A percentile compares a stretch with the other conserved stretches of the same genome.
Conservation (phyloP, 2,797 vertebrate species). For the Poecilia picta region DNA sequence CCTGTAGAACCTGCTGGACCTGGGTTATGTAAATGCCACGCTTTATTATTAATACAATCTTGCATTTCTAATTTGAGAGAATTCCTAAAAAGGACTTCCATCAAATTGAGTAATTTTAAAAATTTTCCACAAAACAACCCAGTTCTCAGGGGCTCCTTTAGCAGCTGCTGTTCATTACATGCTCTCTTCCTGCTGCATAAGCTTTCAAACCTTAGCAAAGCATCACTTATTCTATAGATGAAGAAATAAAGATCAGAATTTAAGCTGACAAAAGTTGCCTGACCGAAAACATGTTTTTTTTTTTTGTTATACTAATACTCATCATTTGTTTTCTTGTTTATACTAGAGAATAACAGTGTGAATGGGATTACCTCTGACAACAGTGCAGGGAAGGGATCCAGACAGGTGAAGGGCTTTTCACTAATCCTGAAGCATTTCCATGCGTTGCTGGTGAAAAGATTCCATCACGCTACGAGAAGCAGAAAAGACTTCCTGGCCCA, state of each 20-base stretch:
- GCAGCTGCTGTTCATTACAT: slow-evolving; percentile 4
- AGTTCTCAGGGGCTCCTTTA: slow-evolving; percentile 13
- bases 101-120: background rate
- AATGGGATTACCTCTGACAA: slow-evolving; percentile 53
- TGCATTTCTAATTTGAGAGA: background rate
- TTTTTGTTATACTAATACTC: background rate
- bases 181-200: slow-evolving; percentile 17
- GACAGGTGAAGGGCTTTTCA: slow-evolving; percentile 81
- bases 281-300: background rate
- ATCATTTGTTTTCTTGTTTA: background rate
- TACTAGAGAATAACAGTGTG: slow-evolving; percentile 55
- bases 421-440: slow-evolving; percentile 85
- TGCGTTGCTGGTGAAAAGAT: slow-evolving; percentile 90
- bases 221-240: background rate
- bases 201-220: background rate
- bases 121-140: slow-evolving; percentile 10
- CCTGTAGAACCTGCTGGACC: slow-evolving; percentile 2
- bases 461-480: slow-evolving; percentile 88
- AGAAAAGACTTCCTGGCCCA: slow-evolving; percentile 93
- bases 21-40: slow-evolving; percentile 16
- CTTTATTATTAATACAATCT: background rate
- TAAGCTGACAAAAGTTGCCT: background rate
- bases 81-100: background rate
- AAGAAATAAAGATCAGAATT: background rate
- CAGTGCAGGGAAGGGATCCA: slow-evolving; percentile 75